These are phyloP conservation scores for Lepisosteus osseus DNA, from an alignment of 2,113 vertebrate genomes.

Conservation along the genomic window DNA sequence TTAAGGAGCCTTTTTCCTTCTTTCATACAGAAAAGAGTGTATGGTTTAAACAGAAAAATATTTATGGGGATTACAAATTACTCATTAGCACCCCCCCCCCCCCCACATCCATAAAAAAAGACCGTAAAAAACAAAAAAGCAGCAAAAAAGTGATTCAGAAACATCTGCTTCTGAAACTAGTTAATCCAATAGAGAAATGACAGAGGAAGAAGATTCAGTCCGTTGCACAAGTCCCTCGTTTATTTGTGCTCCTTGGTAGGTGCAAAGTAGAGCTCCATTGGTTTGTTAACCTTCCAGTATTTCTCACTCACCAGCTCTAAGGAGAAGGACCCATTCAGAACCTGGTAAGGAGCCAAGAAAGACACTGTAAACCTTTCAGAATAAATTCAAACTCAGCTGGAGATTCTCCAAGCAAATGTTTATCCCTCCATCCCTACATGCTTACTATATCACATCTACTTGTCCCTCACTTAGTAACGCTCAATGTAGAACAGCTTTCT, in stretches of 20 bases:
- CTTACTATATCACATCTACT: no score
- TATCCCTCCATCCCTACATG: no score
- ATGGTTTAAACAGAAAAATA: conserved; percentile 13
- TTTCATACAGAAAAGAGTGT: conserved; percentile 19
- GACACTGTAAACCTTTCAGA: not conserved
- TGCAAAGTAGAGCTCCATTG: conserved; percentile 98
- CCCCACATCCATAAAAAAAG: not conserved
- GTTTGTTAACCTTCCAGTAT: conserved; percentile 99
- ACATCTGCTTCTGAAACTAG: conserved; percentile 14
- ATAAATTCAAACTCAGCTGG: not conserved
- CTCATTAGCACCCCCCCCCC: conserved; percentile 1
- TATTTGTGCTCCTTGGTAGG: conserved; percentile 98
- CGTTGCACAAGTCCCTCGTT: not conserved
- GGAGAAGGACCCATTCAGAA: conserved; percentile 95
- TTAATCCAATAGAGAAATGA: conserved; percentile 10
- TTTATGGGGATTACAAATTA: not conserved
- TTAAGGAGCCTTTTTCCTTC: no score
- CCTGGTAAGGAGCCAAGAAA: conserved; percentile 62
- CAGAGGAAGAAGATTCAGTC: conserved; percentile 8
- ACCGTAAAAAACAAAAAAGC: conserved; percentile 10
- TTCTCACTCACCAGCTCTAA: conserved; percentile 98
- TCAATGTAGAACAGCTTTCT: no score
- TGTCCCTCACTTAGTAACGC: no score
- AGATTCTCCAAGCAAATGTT: no score
- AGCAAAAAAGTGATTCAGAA: conserved; percentile 15